A percentile compares a stretch with the other conserved stretches of the same genome.
phyloP scores from a whole-genome alignment of 2,888 invertebrate genomes.

The Drosophila infuscata region DNA sequence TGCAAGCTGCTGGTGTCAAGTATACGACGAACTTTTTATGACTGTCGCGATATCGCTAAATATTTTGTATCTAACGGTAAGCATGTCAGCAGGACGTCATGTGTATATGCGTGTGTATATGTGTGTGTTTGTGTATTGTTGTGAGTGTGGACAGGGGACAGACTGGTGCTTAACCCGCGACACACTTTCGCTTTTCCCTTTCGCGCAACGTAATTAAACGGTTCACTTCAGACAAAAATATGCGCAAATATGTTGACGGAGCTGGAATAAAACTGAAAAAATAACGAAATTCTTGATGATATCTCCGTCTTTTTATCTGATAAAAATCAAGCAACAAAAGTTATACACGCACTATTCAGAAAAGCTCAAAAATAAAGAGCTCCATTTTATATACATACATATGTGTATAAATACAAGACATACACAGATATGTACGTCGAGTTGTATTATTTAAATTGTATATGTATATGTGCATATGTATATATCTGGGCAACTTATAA shows the following conservation, averaged over 20 bases:
- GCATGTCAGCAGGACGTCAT: conserved; percentile 46
- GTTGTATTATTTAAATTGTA: conserved; percentile 33
- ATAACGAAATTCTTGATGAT: conserved; percentile 29
- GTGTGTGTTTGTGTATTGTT: not conserved
- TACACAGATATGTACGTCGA: conserved; percentile 33
- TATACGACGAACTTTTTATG: conserved; percentile 28
- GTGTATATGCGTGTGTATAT: not conserved
- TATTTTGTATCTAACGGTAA: conserved; percentile 4
- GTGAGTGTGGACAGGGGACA: conserved; percentile 48
- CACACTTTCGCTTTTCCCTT: conserved; percentile 41
- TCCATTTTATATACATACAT: not conserved
- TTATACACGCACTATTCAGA: conserved; percentile 44
- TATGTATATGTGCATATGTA: conserved; percentile 9
- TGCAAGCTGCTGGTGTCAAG: not conserved
- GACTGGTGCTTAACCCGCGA: conserved; percentile 48
- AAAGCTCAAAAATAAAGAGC: not conserved
- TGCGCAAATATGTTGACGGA: conserved; percentile 49
- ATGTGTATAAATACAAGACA: not conserved
- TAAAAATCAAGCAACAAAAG: conserved; percentile 24
- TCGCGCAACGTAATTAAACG: conserved; percentile 63
- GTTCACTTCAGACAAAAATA: conserved; percentile 33
- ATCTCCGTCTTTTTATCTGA: conserved; percentile 27
- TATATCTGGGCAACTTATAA: conserved; percentile 35
- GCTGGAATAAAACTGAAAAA: conserved; percentile 10
- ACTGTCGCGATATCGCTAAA: conserved; percentile 8